Base-by-base conservation (phyloP, 2,113 vertebrate species). In the Oenanthe oenanthe region DNA sequence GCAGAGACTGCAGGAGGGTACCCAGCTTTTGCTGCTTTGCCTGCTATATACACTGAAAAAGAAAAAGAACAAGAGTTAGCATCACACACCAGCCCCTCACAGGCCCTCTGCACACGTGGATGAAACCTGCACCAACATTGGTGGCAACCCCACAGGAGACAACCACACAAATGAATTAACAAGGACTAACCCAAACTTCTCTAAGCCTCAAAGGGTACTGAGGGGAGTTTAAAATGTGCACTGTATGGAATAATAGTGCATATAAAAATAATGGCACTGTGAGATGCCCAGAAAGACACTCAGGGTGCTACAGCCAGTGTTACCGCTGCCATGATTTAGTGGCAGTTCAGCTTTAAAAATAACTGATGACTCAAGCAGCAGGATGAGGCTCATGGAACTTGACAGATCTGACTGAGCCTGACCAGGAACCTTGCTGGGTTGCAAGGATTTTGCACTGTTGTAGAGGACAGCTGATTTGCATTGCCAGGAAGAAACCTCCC, bases 1-100 rank as follows among this genome's bases (percentile, higher is more conserved):
- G 98, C 83, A 51, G 98, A 97, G 51, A 98, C 97, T 65, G 97
- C 98, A 85, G 98, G 92, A 85, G 98, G 98, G 38, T 98, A 98
- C 34, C 97, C 97, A 66, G 97, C 97, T 97, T 99, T 99, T 19
- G 98, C 98, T 84, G 98, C 98, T 96, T 99, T 99, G 77, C 99
- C 99, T 45, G 99, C 99, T 97, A 99, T 98, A 62, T 99, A 99
- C 82, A 99, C 99, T 99, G 97, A 54, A 97, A 76, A 91, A 92
- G 89, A 96, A 94, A 94, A 97, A 56, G 50, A 96, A 85, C 70
- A 96, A 82, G 42, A 61, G 95, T 94, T 43, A 93, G 79, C 26
- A 89, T 51, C 47, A 38, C 51, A 48, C 54, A 67, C 7, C 67
- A 91, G 66, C 9, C 40, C 34, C 76, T 29, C 15, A 38, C 7